These are phyloP conservation scores for Xylocopa sonorina DNA, from an alignment of 1,140 invertebrate species.

Conservation along the genomic window DNA sequence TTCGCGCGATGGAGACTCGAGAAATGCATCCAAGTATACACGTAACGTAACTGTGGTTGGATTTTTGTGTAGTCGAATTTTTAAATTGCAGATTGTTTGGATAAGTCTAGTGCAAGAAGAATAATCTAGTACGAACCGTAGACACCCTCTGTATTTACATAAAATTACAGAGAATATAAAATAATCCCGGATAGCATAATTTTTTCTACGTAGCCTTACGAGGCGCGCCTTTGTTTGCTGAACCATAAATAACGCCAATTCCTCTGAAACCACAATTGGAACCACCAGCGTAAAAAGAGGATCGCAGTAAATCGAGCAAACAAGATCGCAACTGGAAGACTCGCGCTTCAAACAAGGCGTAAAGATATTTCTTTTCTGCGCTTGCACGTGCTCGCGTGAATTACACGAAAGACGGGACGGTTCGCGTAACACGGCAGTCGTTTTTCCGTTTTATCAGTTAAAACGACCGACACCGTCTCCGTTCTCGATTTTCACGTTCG, in stretches of 20 bases:
- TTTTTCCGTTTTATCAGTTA: neutral
- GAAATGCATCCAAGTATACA: no score
- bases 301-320: conserved; percentile 10
- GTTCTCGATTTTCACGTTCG: neutral
- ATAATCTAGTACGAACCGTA: neutral
- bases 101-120: neutral
- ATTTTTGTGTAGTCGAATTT: no score
- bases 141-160: neutral
- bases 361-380: neutral
- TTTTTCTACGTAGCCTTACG: neutral
- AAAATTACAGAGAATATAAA: neutral
- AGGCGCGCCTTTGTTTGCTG: neutral
- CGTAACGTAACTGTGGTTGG: no score
- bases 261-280: conserved; percentile 24
- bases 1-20: no score
- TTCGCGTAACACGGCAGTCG: neutral
- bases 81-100: no score
- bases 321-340: neutral
- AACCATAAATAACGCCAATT: neutral
- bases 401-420: neutral
- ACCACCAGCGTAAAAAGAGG: neutral
- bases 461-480: neutral
- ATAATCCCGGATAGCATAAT: neutral
- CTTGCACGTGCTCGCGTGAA: no score
- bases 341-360: neutral